Percentiles rank a stretch among this genome's conserved stretches.
Evolutionary conservation across 2,113 vertebrate species (phyloP).

Genomic region (Alectura lathami): DNA sequence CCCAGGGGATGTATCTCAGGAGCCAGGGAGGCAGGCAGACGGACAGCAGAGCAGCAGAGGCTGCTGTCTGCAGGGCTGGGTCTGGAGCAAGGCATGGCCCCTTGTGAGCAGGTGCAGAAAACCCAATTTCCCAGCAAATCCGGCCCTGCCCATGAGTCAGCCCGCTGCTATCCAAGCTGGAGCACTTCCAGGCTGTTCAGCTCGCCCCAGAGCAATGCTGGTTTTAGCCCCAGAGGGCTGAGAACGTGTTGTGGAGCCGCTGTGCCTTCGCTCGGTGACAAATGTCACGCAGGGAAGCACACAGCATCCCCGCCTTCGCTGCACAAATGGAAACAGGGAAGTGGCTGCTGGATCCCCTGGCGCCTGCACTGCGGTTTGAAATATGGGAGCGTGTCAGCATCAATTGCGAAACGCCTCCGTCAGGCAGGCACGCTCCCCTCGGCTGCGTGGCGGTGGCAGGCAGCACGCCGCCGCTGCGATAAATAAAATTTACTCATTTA

Average conservation of each 20-base stretch:
- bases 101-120: neutral
- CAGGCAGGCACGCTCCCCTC: neutral
- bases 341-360: neutral
- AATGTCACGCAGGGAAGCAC: neutral
- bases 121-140: neutral
- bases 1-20: neutral
- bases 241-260: neutral
- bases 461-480: neutral
- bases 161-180: neutral
- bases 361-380: neutral
- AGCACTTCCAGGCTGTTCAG: neutral
- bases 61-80: neutral
- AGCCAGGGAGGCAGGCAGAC: neutral
- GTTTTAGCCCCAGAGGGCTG: neutral
- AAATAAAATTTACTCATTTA: neutral
- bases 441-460: neutral
- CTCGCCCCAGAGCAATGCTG: neutral
- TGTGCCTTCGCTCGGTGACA: neutral
- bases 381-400: neutral
- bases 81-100: neutral
- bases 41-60: neutral
- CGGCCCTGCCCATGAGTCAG: neutral
- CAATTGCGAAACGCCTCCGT: neutral
- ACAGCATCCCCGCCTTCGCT: neutral
- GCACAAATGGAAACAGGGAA: neutral